Evolutionary conservation across 2,797 vertebrate species (phyloP), one percentile per base, ranked within the genome.

Genomic region (Sciaenops ocellatus): DNA sequence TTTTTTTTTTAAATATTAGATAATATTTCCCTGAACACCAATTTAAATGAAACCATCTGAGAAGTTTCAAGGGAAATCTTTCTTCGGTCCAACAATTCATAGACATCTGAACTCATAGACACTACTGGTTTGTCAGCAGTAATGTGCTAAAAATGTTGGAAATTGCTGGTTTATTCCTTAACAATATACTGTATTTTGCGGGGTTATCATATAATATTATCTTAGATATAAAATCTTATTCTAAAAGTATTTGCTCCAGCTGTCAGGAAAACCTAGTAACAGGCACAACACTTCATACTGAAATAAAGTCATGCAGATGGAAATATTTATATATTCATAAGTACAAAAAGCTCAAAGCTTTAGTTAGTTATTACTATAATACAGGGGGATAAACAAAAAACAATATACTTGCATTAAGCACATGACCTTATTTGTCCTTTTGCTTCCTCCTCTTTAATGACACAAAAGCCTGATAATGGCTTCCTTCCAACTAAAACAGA

Each of bases 401-500:
- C n/a, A 17, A 47, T 16, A 51, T 30, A 46, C 28, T 65, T 62
- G 2, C 15, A 54, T 8, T 9, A 10, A 55, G 22, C 10, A 44
- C 7, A 12, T 73, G 47, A 9, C 57, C 22, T 50, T 22, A 64
- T 73, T 50, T 63, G 7, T 74, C 16, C 13, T 38, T 13, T 41
- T 55, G 18, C 24, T 64, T 74, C 56, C 13, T 55, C 34, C 7
- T 59, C 13, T 1, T 22, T 18, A 20, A 42, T 56, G 22, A 11
- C 2, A 47, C 10, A 13, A 54, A 61, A 41, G 16, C 30, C 18
- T 20, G n/a, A 47, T 3, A 41, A 34, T 69, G 69, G 15, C 52
- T 66, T 67, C 24, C 48, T 51, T 57, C 68, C 56, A 64, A 50
- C 2, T 34, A 16, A 52, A 76, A 55, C 22, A 48, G 18, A 47